These are phyloP conservation scores for Ctenodactylus gundi DNA, from an alignment of 2,113 vertebrate genomes.

Conservation along the genomic window DNA sequence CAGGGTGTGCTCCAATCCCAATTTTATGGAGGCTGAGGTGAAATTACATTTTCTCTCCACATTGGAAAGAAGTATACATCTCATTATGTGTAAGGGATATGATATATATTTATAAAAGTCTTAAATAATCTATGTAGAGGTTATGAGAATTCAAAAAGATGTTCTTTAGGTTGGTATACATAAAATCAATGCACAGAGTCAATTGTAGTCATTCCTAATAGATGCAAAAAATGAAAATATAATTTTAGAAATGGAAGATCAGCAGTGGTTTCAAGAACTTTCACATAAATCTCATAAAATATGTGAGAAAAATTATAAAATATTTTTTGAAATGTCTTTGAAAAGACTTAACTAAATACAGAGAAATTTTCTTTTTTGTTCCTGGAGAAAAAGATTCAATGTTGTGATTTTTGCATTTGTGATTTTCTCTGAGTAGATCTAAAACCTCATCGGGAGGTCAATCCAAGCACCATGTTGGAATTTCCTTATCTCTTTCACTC, in stretches of 20 bases:
- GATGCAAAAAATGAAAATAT: background rate
- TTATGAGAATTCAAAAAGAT: background rate
- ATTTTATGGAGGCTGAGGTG: background rate
- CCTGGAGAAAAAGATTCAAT: background rate
- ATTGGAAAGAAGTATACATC: background rate
- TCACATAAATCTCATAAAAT: background rate
- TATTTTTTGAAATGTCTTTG: background rate
- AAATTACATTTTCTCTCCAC: background rate
- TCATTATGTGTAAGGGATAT: background rate
- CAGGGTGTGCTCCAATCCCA: background rate
- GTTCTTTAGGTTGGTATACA: background rate
- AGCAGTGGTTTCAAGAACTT: background rate
- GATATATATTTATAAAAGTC: background rate
- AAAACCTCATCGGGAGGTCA: background rate
- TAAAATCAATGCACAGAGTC: background rate
- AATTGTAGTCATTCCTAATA: background rate
- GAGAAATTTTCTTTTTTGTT: background rate
- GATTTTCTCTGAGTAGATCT: background rate
- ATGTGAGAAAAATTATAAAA: background rate
- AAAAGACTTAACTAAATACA: background rate
- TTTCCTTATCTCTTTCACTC: background rate
- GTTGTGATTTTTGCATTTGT: background rate
- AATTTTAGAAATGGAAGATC: background rate
- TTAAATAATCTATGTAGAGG: background rate
- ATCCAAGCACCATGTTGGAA: rapidly evolving